Evolutionary conservation across 23 tunicate genomes (phyloP), one percentile per base, ranked within the genome.

Genomic region (Ciona savignyi): DNA sequence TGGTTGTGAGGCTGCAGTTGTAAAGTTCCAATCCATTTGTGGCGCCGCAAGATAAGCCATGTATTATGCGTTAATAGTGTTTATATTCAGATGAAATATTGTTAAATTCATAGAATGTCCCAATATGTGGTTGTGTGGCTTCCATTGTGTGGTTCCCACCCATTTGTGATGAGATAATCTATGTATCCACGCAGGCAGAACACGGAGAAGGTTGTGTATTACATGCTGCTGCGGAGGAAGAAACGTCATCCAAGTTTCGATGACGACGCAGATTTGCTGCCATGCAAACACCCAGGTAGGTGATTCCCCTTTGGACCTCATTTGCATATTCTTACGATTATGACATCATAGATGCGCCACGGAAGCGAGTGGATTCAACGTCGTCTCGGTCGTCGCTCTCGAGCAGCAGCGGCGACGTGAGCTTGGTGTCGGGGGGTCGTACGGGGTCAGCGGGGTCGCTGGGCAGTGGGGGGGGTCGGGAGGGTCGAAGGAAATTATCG

Each of bases 281-380:
- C 97, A 33, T 91, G 86, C 71, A 91, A 84, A 74, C 97, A 91
- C 80, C 97, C 97, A 70, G 97, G 97, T 91, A 25, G 0, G n/a
- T 15, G 22, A 9, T 49, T 49, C 15, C 15, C 15, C 20, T 49
- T 11, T 49, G 19, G 20, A 20, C 61, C 61, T 11, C 20, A 11
- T 49, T 49, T 49, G 15, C 20, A 49, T 11, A 49, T 49, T 49
- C 20, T 49, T 49, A 49, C 20, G 20, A 49, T 49, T 49, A 11
- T 15, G 15, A 11, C 20, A 15, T 49, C 20, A 15, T 4, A 91
- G 97, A 91, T 76, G 97, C 97, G 1, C 97, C 97, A 31, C 74
- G 97, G 2, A 91, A 91, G 48, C 86, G 97, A 62, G 86, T 91
- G 26, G 97, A 91, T 63, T 91, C 97, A 6, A 80, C 91, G 60